phyloP scores from a whole-genome alignment of 2,888 invertebrate genomes.

The Sisyra nigra region DNA sequence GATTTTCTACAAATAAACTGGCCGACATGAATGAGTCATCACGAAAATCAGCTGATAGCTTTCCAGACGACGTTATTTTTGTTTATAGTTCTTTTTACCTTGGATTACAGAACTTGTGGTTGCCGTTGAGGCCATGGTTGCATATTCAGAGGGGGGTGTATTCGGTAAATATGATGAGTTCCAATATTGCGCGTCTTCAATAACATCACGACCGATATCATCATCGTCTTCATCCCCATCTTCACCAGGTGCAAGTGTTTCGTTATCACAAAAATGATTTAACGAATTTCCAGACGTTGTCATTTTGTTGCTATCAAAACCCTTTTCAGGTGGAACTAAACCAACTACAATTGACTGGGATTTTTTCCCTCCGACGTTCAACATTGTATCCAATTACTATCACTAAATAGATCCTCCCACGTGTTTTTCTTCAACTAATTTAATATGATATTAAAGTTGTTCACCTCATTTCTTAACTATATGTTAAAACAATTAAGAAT shows the following conservation, averaged over 20 bases:
- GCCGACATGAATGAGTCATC: no score
- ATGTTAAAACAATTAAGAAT: no score
- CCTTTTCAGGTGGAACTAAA: constrained; percentile 22
- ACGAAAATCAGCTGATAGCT: no score
- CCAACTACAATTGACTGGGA: constrained; percentile 33
- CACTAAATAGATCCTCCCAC: no score
- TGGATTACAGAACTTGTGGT: background rate
- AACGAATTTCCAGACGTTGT: no score
- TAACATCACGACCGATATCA: constrained; percentile 10
- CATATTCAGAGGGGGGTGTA: no score
- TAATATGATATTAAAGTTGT: no score
- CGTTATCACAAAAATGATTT: background rate
- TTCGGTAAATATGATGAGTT: constrained; percentile 8
- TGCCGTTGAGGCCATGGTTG: no score
- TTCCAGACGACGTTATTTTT: background rate
- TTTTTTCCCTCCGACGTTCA: constrained; percentile 35
- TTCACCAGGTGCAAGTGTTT: background rate
- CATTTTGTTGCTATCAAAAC: no score
- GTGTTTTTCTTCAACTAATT: no score
- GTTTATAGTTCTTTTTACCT: background rate
- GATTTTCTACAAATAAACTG: no score
- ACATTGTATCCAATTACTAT: constrained; percentile 1
- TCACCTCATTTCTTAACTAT: no score
- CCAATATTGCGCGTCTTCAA: constrained; percentile 15
- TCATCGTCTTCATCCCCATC: background rate